Base-by-base conservation (phyloP, 2,888 invertebrate genomes). In the Tipula helvola region DNA sequence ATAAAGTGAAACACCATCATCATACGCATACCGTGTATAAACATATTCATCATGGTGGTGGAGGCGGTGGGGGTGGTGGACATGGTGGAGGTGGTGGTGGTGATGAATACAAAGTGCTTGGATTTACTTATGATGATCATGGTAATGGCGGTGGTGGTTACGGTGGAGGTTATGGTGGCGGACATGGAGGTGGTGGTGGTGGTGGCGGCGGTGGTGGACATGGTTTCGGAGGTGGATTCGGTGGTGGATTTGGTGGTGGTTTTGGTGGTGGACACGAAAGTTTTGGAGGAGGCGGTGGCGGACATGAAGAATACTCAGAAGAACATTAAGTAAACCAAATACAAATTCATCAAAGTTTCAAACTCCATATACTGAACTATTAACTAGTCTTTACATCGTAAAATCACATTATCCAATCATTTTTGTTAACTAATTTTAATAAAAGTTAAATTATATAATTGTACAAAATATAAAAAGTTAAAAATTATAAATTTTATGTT, bases 1-100 rank as follows among this genome's bases (percentile, higher is more conserved):
- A 95, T 90, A 95, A 95, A 90, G 93, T 96, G 88, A 95, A 96
- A 90, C 95, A 95, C 88, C 94, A 95, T 89, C 95, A 96, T 89
- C 96, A 96, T 89, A 96, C 95, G 87, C 96, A 96, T 90, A 96
- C 96, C 83, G 94, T 95, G 83, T 95, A 95, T 88, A 96, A 96
- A 89, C 95, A 95, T 90, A 92, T 96, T 39, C 95, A 94, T 89
- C 94, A 94, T 89, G 93, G 93, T 88, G 93, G 93, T 52, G 93
- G 93, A 2, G 93, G 91, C 83, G 92, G 92, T 85, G 86, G 87
- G 10, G 28, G 88, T 28, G 89, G 89, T n/a, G 92, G 87, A 41
- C 89, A 89, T 42, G 90, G 92, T 39, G 93, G 92, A 57, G 93
- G 95, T 0, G 93, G 93, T 36, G 89, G 92, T 41, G 93, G 92